A percentile compares a stretch with the other conserved stretches of the same genome.
phyloP scores from a whole-genome alignment of 2,113 vertebrate species.

The Peromyscus maniculatus region DNA sequence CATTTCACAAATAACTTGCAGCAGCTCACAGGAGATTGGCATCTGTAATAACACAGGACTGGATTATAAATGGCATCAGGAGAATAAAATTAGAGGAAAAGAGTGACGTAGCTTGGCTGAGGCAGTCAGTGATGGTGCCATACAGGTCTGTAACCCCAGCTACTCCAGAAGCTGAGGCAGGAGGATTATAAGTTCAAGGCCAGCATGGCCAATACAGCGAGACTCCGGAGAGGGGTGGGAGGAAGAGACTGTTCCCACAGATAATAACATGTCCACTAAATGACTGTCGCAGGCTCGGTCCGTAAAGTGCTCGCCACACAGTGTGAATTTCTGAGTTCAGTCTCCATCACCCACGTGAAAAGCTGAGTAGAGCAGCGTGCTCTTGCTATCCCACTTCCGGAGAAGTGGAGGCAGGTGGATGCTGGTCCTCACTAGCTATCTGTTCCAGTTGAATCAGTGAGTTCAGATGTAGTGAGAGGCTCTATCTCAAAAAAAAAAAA shows the following conservation, averaged over 20 bases:
- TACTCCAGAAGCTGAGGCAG: neutral
- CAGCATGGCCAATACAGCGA: neutral
- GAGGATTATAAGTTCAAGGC: neutral
- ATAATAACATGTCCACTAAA: neutral
- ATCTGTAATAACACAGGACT: neutral
- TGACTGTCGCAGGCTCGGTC: neutral
- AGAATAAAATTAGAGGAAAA: neutral
- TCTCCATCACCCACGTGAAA: neutral
- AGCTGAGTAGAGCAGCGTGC: no score
- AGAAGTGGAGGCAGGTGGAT: neutral
- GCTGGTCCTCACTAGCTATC: no score
- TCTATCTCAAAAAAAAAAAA: no score
- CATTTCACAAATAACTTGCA: neutral
- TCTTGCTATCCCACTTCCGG: neutral
- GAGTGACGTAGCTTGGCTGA: neutral
- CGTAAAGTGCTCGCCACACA: neutral
- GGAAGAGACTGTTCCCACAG: no score
- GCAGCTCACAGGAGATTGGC: neutral
- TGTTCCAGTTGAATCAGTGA: neutral
- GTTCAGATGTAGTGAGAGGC: neutral
- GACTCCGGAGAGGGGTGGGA: neutral
- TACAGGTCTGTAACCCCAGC: neutral
- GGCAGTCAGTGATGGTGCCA: neutral
- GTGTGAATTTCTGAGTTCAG: neutral
- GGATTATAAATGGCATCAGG: neutral